Base-by-base conservation (phyloP, 2,888 invertebrate genomes). In the Tortrix viridana region DNA sequence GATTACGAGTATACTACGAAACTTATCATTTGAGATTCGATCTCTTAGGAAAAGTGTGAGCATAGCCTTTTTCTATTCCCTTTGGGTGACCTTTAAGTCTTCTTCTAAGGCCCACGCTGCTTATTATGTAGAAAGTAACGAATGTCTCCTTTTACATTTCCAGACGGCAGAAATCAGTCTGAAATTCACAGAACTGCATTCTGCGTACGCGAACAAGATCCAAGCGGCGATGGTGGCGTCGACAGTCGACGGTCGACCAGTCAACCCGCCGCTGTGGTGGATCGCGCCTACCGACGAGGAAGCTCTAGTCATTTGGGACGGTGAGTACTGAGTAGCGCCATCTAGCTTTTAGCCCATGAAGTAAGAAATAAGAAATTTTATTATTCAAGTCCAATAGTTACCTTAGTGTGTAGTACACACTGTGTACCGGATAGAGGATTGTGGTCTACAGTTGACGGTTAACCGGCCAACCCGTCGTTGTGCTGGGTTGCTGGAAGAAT, bases 251-350 rank as follows among this genome's bases (percentile, higher is more conserved):
- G 96, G 96, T 0, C 90, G 93, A 1, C 97, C 96, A 0, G 94
- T 97, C 12, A 96, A 96, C 84, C 92, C 95, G 2, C 97, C 97
- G 0, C 92, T 97, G 41, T 98, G 97, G 97, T 97, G 97, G 97
- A 77, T 95, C 0, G 95, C 94, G 71, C 96, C 97, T 0, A 81
- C 78, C 0, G 95, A 97, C 74, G 74, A 80, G 22, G 89, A 89
- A 16, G 95, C 96, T 0, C 87, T 93, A 14, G 74, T 79, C 56
- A 92, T 93, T 64, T 92, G 92, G 82, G 94, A 95, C 72, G 92
- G 95, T 95, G 81, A 79, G 81, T 65, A n/a, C 7, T 16, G 26
- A n/a, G 23, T n/a, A 32, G 16, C 48, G 23, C 48, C 48, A 48
- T 23, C 48, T 48, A n/a, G n/a, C n/a, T n/a, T n/a, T n/a, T n/a